Base-by-base conservation (phyloP, 1,140 invertebrate species). In the Penaeus indicus region DNA sequence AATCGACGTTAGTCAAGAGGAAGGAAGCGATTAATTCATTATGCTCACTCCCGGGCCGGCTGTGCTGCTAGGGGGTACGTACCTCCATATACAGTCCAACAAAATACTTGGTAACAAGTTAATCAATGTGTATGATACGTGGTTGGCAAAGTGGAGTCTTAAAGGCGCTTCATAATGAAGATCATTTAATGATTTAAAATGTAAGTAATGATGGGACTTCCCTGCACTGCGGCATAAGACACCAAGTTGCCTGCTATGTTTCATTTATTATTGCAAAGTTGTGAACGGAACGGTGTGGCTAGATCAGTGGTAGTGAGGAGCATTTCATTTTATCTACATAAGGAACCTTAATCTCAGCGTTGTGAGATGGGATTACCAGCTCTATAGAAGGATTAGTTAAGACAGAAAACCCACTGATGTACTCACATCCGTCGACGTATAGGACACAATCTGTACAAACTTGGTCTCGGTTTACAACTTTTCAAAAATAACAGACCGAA, bases 401-500 rank as follows among this genome's bases (percentile, higher is more conserved):
- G 54, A 54, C 54, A 54, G 54, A 54, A 54, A 54, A 54, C 16
- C 54, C 54, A 54, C 54, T 54, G 54, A 54, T 54, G 54, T 54
- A 54, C 54, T 54, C 54, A 54, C 54, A 54, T 54, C 54, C 54
- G 54, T 54, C 54, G 54, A 54, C 54, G 54, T 54, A 54, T 54
- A 54, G 54, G 54, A 54, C 54, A 54, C 77, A 79, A 21, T 38
- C 38, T 79, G 77, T n/a, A 42, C 32, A 47, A 79, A 79, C 21
- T 38, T 21, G 16, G 32, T 25, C 38, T 54, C 47, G 25, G 78
- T 80, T 61, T 80, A 25, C 78, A 80, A 80, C 78, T 80, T 80
- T 80, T 80, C 47, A 80, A 80, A 47, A 60, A 80, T 80, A 80
- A 80, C 47, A n/a, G 54, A 78, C 77, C 38, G 78, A 80, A 80